Conservation (phyloP, 2,113 vertebrate genomes). For the Zootoca vivipara region DNA sequence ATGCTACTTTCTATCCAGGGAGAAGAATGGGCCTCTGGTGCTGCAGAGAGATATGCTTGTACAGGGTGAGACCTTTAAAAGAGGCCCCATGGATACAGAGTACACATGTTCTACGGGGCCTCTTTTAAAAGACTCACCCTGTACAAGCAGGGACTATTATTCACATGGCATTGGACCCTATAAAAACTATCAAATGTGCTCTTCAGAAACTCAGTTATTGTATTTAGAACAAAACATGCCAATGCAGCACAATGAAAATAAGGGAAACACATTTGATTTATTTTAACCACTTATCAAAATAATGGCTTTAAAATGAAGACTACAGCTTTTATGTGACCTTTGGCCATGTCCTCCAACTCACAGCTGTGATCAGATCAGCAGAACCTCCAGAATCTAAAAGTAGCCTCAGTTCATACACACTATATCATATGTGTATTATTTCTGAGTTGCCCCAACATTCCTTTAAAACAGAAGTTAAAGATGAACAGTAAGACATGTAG, state of each 20-base stretch:
- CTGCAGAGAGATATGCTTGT: background rate
- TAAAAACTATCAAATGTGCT: background rate
- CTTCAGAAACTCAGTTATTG: background rate
- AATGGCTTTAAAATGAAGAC: background rate
- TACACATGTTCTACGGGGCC: too few relatives aligned
- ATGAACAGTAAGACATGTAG: background rate
- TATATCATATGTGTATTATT: background rate
- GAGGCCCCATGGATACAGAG: too few relatives aligned
- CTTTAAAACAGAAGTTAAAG: constrained; percentile 3
- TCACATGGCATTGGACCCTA: background rate
- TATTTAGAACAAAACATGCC: background rate
- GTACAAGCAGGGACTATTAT: background rate
- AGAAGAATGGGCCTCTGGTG: background rate
- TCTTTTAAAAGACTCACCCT: too few relatives aligned
- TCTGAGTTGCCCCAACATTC: background rate
- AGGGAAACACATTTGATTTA: background rate
- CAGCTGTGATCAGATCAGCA: background rate
- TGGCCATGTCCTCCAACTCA: background rate
- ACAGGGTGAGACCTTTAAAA: too few relatives aligned
- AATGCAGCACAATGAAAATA: background rate
- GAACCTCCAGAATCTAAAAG: background rate
- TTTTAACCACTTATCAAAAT: background rate
- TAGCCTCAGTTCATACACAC: background rate
- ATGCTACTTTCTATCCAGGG: background rate
- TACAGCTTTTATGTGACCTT: background rate